Percentiles rank a stretch among this genome's conserved stretches.
phyloP scores from a whole-genome alignment of 2,113 vertebrate species.

The Cyphomyrus plagiostoma region DNA sequence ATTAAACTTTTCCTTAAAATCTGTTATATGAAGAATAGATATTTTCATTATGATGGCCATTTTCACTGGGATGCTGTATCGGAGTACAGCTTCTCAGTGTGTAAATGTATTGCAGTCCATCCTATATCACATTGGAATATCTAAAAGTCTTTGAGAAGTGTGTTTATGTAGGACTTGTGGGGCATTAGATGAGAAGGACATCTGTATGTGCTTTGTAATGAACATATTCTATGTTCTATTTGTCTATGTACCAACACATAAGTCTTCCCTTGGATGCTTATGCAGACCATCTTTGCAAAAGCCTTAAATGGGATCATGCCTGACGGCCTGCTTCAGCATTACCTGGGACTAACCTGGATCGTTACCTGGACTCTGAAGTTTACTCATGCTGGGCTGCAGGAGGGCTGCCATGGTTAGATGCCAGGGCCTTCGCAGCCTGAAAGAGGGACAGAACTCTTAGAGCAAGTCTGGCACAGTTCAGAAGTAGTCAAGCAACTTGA shows the following conservation, averaged over 20 bases:
- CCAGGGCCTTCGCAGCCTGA: slow-evolving; percentile 39
- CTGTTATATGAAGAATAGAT: background rate
- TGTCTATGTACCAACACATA: background rate
- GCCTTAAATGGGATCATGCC: background rate
- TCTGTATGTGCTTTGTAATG: background rate
- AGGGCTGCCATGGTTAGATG: slow-evolving; percentile 58
- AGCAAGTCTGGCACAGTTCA: background rate
- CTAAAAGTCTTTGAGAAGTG: background rate
- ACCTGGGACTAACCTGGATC: background rate
- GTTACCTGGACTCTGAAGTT: slow-evolving; percentile 57
- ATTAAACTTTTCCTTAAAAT: background rate
- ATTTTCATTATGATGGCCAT: background rate
- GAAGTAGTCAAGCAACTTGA: background rate
- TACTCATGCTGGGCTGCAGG: slow-evolving; percentile 47
- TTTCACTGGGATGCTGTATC: background rate
- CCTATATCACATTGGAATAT: background rate
- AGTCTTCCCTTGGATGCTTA: background rate
- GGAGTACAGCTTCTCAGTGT: background rate
- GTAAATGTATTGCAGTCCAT: background rate
- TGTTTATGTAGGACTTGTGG: background rate
- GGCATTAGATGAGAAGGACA: background rate
- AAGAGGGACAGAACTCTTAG: background rate
- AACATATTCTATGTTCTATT: background rate
- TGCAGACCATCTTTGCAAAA: background rate
- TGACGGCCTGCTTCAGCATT: background rate